Conservation (phyloP, 2,888 invertebrate genomes). For the Formica aserva region DNA sequence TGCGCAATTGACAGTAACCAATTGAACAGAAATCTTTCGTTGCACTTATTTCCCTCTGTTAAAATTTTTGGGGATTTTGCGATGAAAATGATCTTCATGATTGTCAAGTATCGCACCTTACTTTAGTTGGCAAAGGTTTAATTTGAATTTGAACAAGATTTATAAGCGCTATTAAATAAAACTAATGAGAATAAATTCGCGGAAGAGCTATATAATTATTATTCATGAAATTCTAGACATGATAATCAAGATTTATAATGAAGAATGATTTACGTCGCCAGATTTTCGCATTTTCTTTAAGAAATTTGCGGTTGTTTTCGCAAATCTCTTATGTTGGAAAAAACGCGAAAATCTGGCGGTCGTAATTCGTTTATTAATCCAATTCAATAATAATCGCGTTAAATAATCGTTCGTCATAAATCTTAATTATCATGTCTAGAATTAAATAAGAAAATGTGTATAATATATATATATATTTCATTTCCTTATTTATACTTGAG, state of each 20-base stretch:
- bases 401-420: no score
- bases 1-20: constrained; percentile 75
- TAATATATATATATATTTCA: no score
- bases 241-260: neutral
- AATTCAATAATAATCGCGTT: no score
- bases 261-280: neutral
- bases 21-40: constrained; percentile 56
- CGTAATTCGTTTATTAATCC: no score
- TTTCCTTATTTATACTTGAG: constrained; percentile 6
- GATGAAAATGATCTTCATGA: neutral
- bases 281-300: neutral
- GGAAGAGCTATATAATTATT: neutral
- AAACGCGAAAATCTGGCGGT: no score
- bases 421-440: no score
- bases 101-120: neutral
- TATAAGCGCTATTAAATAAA: neutral
- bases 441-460: neutral
- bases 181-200: neutral
- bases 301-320: neutral
- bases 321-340: neutral
- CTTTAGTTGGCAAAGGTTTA: neutral
- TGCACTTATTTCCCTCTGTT: neutral
- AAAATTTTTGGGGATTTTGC: constrained; percentile 5
- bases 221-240: neutral
- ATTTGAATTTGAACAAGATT: neutral